Conservation (phyloP, 2,888 invertebrate species). For the Dasysyrphus tricinctus region DNA sequence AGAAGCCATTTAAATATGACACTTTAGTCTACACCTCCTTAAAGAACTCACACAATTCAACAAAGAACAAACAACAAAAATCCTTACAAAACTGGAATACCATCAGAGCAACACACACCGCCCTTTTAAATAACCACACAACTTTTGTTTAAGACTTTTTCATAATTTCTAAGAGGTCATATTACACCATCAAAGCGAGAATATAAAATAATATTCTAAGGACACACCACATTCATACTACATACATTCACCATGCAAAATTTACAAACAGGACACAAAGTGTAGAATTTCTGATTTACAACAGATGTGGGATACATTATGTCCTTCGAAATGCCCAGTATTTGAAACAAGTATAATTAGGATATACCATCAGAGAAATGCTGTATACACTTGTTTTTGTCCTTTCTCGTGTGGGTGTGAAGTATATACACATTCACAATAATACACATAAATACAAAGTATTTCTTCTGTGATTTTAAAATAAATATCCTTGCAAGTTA, state of each 20-base stretch:
- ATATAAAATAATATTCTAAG: constrained; percentile 17
- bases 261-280: constrained; percentile 65
- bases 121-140: constrained; percentile 54
- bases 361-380: constrained; percentile 22
- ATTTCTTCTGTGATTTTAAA: constrained; percentile 54
- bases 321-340: constrained; percentile 54
- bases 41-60: neutral
- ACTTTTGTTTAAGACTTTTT: constrained; percentile 65
- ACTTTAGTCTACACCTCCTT: constrained; percentile 62
- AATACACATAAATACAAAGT: neutral
- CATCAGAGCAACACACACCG: constrained; percentile 37
- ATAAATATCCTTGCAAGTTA: constrained; percentile 13
- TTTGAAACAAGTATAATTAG: constrained; percentile 43
- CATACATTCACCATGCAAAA: constrained; percentile 2
- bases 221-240: constrained; percentile 18
- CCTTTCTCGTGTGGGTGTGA: constrained; percentile 19
- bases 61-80: constrained; percentile 22
- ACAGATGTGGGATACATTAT: constrained; percentile 67
- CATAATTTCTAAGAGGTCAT: constrained; percentile 57
- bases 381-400: constrained; percentile 29
- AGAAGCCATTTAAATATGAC: constrained; percentile 71
- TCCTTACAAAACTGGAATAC: constrained; percentile 57
- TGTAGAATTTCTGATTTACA: constrained; percentile 71
- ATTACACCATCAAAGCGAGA: constrained; percentile 38
- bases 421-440: neutral